Conservation (phyloP, 2,888 invertebrate genomes). For the Stramonita haemastoma region DNA sequence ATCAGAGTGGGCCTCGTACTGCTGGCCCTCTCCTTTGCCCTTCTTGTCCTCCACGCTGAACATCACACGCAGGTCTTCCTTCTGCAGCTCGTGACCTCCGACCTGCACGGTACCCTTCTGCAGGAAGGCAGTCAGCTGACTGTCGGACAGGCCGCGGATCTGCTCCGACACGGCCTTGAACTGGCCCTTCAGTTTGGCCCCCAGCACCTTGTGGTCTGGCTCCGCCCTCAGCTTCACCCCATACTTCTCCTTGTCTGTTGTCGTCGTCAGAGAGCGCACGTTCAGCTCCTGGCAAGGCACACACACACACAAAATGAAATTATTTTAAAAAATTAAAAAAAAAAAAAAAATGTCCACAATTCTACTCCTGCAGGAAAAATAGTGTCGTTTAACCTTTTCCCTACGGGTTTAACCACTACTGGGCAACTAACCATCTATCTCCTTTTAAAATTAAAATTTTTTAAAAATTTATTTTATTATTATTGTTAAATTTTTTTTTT, state of each 20-base stretch:
- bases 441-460: too few species aligned
- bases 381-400: too few species aligned
- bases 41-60: slow-evolving; percentile 84
- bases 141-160: slow-evolving; percentile 82
- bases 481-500: too few species aligned
- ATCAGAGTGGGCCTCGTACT: slow-evolving; percentile 93
- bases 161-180: slow-evolving; percentile 88
- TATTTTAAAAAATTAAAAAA: too few species aligned
- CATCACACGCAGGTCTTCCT: slow-evolving; percentile 81
- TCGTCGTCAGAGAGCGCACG: slow-evolving; percentile 88
- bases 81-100: slow-evolving; percentile 84
- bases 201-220: slow-evolving; percentile 94
- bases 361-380: too few species aligned
- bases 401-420: too few species aligned
- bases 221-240: slow-evolving; percentile 94
- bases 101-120: slow-evolving; percentile 85
- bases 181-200: slow-evolving; percentile 91
- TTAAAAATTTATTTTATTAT: too few species aligned
- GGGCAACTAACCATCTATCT: too few species aligned
- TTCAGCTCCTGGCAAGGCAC: slow-evolving; percentile 87
- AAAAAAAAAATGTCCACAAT: too few species aligned
- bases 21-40: slow-evolving; percentile 54
- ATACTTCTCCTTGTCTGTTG: slow-evolving; percentile 93
- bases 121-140: slow-evolving; percentile 86
- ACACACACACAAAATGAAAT: too few species aligned